phyloP scores from a whole-genome alignment of 2,888 invertebrate species.

The Eueremaeus valkanovi region DNA sequence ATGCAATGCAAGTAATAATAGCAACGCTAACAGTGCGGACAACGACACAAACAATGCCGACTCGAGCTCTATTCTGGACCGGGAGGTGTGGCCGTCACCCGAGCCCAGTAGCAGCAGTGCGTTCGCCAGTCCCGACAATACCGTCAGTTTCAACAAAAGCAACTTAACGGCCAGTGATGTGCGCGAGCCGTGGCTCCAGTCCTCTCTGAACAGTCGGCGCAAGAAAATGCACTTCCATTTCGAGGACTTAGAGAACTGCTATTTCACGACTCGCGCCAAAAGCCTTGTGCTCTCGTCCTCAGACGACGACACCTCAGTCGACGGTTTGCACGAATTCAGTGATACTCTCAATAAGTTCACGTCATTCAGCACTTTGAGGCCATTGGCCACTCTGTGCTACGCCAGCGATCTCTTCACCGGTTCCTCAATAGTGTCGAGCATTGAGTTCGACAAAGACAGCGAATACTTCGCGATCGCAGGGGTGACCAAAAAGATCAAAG shows the following conservation, averaged over 20 bases:
- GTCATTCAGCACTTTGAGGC: conserved; percentile 68
- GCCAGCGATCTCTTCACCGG: conserved; percentile 78
- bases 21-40: conserved; percentile 45
- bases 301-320: conserved; percentile 39
- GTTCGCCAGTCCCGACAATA: neutral
- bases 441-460: conserved; percentile 93
- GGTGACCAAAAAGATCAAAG: conserved; percentile 88
- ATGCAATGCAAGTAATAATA: conserved; percentile 38
- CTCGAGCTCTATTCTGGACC: conserved; percentile 20
- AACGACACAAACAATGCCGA: conserved; percentile 44
- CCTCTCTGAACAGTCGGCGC: conserved; percentile 64
- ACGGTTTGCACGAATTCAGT: conserved; percentile 62
- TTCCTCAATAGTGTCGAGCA: conserved; percentile 62
- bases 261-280: conserved; percentile 71
- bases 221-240: conserved; percentile 77
- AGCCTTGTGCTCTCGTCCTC: conserved; percentile 52
- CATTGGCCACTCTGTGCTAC: conserved; percentile 81
- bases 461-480: conserved; percentile 94
- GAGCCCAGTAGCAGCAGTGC: conserved; percentile 29
- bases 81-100: conserved; percentile 24
- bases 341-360: conserved; percentile 82
- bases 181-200: conserved; percentile 42
- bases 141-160: neutral
- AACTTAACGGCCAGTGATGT: neutral
- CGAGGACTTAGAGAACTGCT: conserved; percentile 81